phyloP scores from a whole-genome alignment of 2,888 invertebrate species.

The Lobophora halterata region DNA sequence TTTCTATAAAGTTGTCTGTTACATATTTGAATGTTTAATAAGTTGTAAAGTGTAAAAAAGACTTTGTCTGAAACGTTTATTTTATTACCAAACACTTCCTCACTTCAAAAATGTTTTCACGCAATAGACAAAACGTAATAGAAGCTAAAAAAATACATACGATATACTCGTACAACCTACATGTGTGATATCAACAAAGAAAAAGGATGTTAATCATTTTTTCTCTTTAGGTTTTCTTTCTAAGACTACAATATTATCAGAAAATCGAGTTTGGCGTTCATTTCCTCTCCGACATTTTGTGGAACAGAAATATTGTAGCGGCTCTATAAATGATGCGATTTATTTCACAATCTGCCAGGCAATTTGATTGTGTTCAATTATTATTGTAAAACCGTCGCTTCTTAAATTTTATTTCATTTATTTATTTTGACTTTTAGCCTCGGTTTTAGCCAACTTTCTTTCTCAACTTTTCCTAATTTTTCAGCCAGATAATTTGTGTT shows the following conservation, averaged over 20 bases:
- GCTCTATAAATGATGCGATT: not conserved
- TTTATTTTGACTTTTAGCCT: too few species aligned
- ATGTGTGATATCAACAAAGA: constrained; percentile 22
- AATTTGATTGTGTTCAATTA: too few species aligned
- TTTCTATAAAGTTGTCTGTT: too few species aligned
- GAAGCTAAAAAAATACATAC: constrained; percentile 10
- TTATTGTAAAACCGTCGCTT: too few species aligned
- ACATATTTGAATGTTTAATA: too few species aligned
- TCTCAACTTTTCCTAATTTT: too few species aligned
- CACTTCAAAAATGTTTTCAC: constrained; percentile 1
- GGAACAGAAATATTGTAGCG: constrained; percentile 1
- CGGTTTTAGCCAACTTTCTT: too few species aligned
- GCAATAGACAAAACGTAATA: constrained; percentile 2
- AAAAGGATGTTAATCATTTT: constrained; percentile 29
- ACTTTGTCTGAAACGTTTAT: too few species aligned
- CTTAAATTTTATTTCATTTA: too few species aligned
- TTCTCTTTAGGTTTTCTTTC: constrained; percentile 18
- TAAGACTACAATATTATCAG: constrained; percentile 22
- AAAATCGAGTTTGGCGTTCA: constrained; percentile 16
- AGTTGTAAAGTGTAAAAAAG: too few species aligned
- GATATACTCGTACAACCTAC: constrained; percentile 4
- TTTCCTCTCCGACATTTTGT: constrained; percentile 15
- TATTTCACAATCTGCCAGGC: not conserved
- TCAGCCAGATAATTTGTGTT: too few species aligned
- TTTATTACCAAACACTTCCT: too few species aligned